phyloP scores from a whole-genome alignment of 2,113 vertebrate species.

The Oenanthe oenanthe region DNA sequence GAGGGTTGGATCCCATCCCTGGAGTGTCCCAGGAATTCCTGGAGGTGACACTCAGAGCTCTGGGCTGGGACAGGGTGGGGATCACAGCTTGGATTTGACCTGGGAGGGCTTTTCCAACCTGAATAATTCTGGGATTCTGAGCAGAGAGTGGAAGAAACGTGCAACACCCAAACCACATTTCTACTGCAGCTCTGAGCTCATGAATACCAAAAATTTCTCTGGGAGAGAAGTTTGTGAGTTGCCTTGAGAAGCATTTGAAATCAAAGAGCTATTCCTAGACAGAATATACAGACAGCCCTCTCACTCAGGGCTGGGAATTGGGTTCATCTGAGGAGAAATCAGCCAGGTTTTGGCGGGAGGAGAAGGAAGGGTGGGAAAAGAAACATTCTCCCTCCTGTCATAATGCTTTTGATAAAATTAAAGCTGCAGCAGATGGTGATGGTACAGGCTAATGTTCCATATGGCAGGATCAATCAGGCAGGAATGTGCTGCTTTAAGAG shows the following conservation, averaged over 20 bases:
- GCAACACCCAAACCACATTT: background rate
- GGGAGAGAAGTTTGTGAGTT: background rate
- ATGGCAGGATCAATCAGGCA: constrained; percentile 52
- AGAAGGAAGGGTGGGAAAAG: background rate
- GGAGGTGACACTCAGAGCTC: background rate
- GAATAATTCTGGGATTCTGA: background rate
- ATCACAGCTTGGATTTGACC: background rate
- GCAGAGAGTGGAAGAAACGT: background rate
- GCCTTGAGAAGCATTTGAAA: background rate
- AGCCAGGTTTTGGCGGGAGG: constrained; percentile 7
- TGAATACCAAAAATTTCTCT: background rate
- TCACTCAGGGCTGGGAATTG: background rate
- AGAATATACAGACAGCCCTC: background rate
- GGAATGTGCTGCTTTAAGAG: constrained; percentile 27
- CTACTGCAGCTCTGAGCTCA: background rate
- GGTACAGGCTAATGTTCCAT: constrained; percentile 56
- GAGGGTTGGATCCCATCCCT: background rate
- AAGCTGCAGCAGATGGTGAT: constrained; percentile 52
- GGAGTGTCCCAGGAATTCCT: background rate
- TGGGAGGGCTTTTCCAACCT: background rate
- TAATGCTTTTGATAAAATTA: constrained; percentile 48
- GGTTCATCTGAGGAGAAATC: constrained; percentile 52
- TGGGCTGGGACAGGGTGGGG: background rate
- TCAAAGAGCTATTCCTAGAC: background rate
- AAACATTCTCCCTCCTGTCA: constrained; percentile 46